Conservation (phyloP, 2,113 vertebrate genomes). For the Fulica atra region DNA sequence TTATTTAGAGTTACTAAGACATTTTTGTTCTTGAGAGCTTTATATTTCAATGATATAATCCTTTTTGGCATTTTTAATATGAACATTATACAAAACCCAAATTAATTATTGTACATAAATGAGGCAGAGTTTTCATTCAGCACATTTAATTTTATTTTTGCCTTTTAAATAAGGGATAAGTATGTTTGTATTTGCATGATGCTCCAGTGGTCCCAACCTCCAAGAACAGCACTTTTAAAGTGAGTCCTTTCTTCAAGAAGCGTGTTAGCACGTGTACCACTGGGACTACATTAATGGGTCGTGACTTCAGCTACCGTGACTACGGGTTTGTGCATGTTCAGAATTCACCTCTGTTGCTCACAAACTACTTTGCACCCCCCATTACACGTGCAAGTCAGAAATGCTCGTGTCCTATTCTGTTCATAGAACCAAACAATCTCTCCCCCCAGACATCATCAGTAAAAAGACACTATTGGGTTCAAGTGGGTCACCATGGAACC, state of each 20-base stretch:
- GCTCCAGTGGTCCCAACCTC: not conserved
- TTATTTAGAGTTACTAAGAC: conserved; percentile 19
- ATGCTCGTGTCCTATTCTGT: not conserved
- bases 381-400: not conserved
- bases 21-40: conserved; percentile 33
- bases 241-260: not conserved
- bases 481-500: not conserved
- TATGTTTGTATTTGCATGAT: not conserved
- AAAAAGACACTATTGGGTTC: not conserved
- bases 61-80: not conserved
- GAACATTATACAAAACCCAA: not conserved
- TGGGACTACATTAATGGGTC: fast-evolving
- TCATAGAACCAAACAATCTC: not conserved
- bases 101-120: not conserved
- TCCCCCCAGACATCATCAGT: not conserved
- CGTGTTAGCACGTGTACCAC: not conserved
- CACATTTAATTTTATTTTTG: conserved; percentile 15
- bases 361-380: not conserved
- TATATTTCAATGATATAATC: conserved; percentile 25
- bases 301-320: not conserved
- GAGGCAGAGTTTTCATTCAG: conserved; percentile 3
- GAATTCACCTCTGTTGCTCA: not conserved
- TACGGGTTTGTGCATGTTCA: not conserved
- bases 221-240: not conserved
- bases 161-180: not conserved